Evolutionary conservation across 2,888 invertebrate genomes (phyloP), one percentile per base, ranked within the genome.

Genomic region (Ochropleura plecta): DNA sequence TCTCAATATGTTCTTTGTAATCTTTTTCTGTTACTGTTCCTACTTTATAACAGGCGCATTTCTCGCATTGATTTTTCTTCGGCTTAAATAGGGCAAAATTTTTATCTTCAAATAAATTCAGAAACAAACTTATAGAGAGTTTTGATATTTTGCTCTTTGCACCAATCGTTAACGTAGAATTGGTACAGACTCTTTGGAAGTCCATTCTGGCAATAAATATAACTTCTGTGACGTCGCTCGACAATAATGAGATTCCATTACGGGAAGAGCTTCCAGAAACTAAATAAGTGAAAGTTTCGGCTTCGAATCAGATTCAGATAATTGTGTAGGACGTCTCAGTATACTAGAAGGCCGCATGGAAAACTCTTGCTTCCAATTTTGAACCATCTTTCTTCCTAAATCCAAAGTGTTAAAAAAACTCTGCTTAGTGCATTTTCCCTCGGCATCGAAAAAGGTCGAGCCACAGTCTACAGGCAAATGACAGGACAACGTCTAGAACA

Each of bases 11-110:
- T 57, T 70, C 70, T 60, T 62, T 48, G 49, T 68, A 57, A 30
- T 68, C 44, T 68, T 68, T 67, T 68, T 67, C 18, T 14, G 71
- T 73, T 49, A 64, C 64, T 8, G 64, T 64, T 48, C 70, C 71
- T 5, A 76, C 80, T 59, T 81, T 83, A 68, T 80, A 83, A 9
- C 82, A 79, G 3, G 53, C 51, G 40, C 42, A 60, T 71, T 75
- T 85, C 62, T 76, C 73, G 62, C 73, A 73, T 44, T 67, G 73
- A 53, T 74, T 64, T 69, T 69, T 74, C 65, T 69, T 69, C 18
- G 69, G 64, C 49, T 59, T 49, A 69, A 74, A 69, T 14, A 74
- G 49, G 49, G 59, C 57, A 5, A 75, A 59, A 44, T 74, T 70
- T 65, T 74, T 64, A 6, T 64, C 49, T 63, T 69, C 64, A 20